These are phyloP conservation scores for Columba janthina DNA, from an alignment of 2,113 vertebrate species.

Conservation along the genomic window DNA sequence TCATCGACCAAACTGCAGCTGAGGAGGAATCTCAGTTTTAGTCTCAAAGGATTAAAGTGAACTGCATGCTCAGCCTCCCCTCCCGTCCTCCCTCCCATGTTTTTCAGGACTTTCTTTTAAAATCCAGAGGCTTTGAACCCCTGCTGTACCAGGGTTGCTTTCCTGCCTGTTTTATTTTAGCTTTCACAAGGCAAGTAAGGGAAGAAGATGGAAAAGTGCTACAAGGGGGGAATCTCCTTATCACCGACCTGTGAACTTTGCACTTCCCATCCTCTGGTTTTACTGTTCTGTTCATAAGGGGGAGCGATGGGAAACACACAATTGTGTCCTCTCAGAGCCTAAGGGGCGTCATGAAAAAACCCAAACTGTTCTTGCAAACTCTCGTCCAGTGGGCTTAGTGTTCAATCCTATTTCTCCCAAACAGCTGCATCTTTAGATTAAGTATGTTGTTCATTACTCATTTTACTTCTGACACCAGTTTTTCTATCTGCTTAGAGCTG, in stretches of 20 bases:
- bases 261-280: slow-evolving; percentile 41
- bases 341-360: not conserved
- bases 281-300: not conserved
- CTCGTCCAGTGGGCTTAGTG: not conserved
- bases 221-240: not conserved
- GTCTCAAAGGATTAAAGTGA: not conserved
- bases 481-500: not conserved
- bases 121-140: not conserved
- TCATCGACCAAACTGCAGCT: not conserved
- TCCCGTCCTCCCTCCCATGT: not conserved
- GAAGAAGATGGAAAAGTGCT: slow-evolving; percentile 5
- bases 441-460: not conserved
- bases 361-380: not conserved
- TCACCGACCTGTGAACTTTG: slow-evolving; percentile 44
- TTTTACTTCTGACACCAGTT: not conserved
- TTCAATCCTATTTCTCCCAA: not conserved
- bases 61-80: not conserved
- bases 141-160: not conserved
- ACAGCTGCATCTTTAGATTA: not conserved
- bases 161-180: slow-evolving; percentile 1
- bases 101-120: not conserved
- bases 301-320: not conserved
- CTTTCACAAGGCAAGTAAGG: not conserved
- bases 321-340: not conserved
- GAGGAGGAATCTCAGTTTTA: slow-evolving; percentile 1